These are phyloP conservation scores for Pararge aegeria DNA, from an alignment of 1,140 invertebrate species.

Conservation along the genomic window DNA sequence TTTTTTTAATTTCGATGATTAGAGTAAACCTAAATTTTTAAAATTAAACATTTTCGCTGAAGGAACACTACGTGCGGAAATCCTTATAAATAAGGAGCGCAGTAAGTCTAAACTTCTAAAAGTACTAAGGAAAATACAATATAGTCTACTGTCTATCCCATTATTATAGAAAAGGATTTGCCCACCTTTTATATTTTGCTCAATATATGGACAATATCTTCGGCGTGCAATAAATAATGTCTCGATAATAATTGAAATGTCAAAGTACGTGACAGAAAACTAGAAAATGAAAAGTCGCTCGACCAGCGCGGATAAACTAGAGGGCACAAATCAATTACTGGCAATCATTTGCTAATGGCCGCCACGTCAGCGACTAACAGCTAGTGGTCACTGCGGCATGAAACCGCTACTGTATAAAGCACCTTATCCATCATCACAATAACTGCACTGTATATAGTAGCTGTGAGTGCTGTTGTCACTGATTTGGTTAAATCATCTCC, in stretches of 20 bases:
- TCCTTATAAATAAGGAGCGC: too few species aligned
- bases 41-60: too few species aligned
- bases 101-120: too few species aligned
- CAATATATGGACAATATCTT: not conserved
- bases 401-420: slow-evolving; percentile 19
- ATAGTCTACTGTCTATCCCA: too few species aligned
- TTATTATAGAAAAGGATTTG: too few species aligned
- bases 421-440: not conserved
- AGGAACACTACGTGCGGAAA: too few species aligned
- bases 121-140: too few species aligned
- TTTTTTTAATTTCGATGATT: too few species aligned
- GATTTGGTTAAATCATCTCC: too few species aligned
- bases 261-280: slow-evolving; percentile 19
- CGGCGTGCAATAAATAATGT: slow-evolving; percentile 2
- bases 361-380: slow-evolving; percentile 28
- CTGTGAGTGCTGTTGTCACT: too few species aligned
- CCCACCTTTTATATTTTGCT: not conserved
- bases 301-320: slow-evolving; percentile 27
- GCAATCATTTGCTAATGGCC: slow-evolving; percentile 35
- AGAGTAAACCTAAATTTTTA: too few species aligned
- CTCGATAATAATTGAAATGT: slow-evolving; percentile 24
- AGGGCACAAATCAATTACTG: slow-evolving; percentile 37
- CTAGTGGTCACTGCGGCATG: slow-evolving; percentile 22
- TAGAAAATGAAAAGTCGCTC: slow-evolving; percentile 27
- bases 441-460: not conserved